Base-by-base conservation (phyloP, 2,797 vertebrate genomes). In the Acrossocheilus wenchowensis region DNA sequence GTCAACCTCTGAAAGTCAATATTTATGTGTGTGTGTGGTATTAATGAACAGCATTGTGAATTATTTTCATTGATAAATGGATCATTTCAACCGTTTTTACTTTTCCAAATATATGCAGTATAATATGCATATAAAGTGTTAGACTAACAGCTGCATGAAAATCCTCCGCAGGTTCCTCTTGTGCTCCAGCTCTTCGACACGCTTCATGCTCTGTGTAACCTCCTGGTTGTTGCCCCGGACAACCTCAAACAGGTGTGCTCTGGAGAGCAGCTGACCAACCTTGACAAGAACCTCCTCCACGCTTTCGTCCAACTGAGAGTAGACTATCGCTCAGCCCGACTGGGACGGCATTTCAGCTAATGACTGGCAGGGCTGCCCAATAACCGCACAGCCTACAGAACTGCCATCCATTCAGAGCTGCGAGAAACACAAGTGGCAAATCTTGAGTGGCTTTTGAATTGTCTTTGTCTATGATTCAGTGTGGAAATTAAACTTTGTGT, bases 241-340 rank as follows among this genome's bases (percentile, higher is more conserved):
- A 99, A 99, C 93, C 95, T 99, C 89, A 99, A 99, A 94, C 98
- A 99, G 93, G 98, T 99, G 85, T 99, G 98, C 93, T 99, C 98
- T 62, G 98, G 98, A 87, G 98, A 99, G 92, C 98, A 99, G 86
- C 97, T 99, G 90, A 99, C 98, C 92, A 99, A 97, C 91, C 96
- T 99, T 95, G 98, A 99, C 95, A 97, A 97, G 91, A 99, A 97
- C 95, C 98, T 99, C 89, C 97, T 99, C 88, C 98, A 99, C 88
- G 97, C 97, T 93, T 99, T 99, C 52, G 98, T 99, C 91, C 98
- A 99, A 95, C 97, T 99, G 77, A 94, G 98, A 90, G 97, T 96
- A 50, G 98, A 99, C 95, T 99, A 99, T 95, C 97, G 98, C 91
- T 96, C 98, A 83, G 93, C 98, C 87, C 96, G 97, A 92, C 96